These are phyloP conservation scores for Apomyelois bistriatella DNA, from an alignment of 2,888 invertebrate genomes.

Conservation along the genomic window DNA sequence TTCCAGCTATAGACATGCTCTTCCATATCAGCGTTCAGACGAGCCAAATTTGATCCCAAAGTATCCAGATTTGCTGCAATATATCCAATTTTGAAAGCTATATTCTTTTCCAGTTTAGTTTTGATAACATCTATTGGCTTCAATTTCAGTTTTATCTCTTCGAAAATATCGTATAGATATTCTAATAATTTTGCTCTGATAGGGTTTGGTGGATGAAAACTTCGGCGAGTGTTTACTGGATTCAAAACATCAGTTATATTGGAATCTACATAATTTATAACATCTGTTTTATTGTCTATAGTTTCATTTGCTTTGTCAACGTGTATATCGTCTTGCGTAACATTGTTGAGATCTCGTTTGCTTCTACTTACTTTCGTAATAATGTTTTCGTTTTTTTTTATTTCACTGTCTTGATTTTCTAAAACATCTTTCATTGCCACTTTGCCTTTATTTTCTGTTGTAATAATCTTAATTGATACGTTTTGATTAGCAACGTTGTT, in stretches of 20 bases:
- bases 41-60: not conserved
- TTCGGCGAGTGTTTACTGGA: not conserved
- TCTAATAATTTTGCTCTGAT: not conserved
- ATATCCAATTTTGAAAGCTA: conserved; percentile 1
- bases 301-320: not conserved
- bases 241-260: not conserved
- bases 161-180: not conserved
- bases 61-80: not conserved
- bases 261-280: not conserved
- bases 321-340: not conserved
- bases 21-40: not conserved
- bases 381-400: no score
- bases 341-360: not conserved
- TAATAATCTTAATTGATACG: no score
- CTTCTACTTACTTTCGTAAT: not conserved
- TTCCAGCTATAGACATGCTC: not conserved
- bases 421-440: no score
- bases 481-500: no score
- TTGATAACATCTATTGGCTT: not conserved
- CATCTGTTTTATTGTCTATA: not conserved
- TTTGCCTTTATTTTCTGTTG: no score
- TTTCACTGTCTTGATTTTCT: no score
- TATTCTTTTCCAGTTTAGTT: not conserved
- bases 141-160: not conserved
- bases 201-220: not conserved